Evolutionary conservation across 2,113 vertebrate species (phyloP).

Genomic region (Redunca redunca): DNA sequence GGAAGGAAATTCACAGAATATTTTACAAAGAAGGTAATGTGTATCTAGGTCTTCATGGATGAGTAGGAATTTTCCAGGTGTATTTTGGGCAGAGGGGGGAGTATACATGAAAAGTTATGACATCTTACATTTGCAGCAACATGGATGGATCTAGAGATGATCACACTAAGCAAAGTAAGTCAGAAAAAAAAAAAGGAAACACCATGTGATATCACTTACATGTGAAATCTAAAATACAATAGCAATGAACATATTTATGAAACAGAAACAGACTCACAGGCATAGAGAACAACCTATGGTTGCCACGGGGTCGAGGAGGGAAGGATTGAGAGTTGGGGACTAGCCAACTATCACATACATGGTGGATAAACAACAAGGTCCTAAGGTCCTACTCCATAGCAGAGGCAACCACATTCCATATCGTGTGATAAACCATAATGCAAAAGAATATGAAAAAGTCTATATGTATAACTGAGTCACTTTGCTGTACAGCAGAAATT

Average conservation of each 20-base stretch:
- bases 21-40: constrained; percentile 36
- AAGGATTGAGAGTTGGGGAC: neutral
- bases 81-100: neutral
- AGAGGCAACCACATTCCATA: neutral
- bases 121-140: neutral
- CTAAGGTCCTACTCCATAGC: neutral
- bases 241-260: neutral
- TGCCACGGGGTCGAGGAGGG: neutral
- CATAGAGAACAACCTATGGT: neutral
- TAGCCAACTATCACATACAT: neutral
- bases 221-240: neutral
- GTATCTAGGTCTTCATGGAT: constrained; percentile 12
- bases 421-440: neutral
- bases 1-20: constrained; percentile 23
- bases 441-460: neutral
- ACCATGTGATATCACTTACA: neutral
- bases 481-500: neutral
- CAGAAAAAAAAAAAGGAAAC: neutral
- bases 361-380: neutral
- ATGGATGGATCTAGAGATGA: neutral
- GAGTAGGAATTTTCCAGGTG: constrained; percentile 2
- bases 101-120: neutral
- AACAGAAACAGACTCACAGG: neutral
- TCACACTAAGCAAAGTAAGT: neutral
- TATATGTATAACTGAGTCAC: neutral